Evolutionary conservation across 1,140 invertebrate genomes (phyloP), one percentile per base, ranked within the genome.

Genomic region (Lordiphosa stackelbergi): DNA sequence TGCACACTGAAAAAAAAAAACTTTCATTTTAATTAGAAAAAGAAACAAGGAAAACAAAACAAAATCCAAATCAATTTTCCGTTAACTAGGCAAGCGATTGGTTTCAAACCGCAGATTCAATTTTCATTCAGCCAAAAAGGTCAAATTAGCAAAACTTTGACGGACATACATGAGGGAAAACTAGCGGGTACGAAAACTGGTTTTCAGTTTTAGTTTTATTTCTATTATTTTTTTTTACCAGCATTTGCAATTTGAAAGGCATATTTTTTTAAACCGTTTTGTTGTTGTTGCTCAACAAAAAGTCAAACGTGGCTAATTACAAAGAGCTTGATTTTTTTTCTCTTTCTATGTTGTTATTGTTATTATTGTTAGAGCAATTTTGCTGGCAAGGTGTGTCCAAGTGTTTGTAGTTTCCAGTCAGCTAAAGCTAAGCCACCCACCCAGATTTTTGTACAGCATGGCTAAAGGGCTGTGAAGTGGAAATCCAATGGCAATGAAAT

Each of bases 21-120:
- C 73, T 78, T 78, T 78, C 73, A 79, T 78, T 78, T 78, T 78
- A 78, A 78, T 78, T 78, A 78, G 73, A 59, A 46, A 64, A 66
- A 53, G 28, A 55, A 42, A 53, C 35, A 66, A 46, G 9, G 6
- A 16, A 40, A 24, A 41, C 47, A 19, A 47, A 19, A 19, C 64
- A 51, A 68, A 69, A 73, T 77, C 62, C 57, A 78, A 65, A 60
- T 61, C 73, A 78, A 78, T 78, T 78, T 70, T 62, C 53, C 56
- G 73, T 58, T 65, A 75, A 40, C 73, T 53, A 35, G 69, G 49
- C 64, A 55, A 57, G 46, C 60, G 63, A 66, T 53, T 63, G 73
- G 58, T 45, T 68, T 58, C 52, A 65, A 75, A 78, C 74, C 73
- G 73, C 73, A 78, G 54, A 73, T 78, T 78, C 69, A 78, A 78